Conservation (phyloP, 2,797 vertebrate species). For the Sebastes itinus region DNA sequence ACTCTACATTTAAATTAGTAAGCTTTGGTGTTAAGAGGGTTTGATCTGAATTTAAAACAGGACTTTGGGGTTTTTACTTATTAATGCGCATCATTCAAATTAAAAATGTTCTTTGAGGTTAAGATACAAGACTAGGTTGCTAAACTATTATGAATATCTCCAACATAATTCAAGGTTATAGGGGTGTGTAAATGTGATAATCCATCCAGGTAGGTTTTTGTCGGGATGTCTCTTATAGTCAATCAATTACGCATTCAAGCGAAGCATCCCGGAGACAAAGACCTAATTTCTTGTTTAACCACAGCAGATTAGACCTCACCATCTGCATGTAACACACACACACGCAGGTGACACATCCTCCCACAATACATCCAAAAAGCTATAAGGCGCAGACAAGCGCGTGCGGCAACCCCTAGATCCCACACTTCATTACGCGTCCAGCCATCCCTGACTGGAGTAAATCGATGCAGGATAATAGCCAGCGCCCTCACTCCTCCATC, state of each 20-base stretch:
- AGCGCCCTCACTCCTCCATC: constrained; percentile 56
- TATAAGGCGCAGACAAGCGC: constrained; percentile 66
- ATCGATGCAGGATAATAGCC: constrained; percentile 81
- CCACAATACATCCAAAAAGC: constrained; percentile 63
- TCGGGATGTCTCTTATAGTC: background rate
- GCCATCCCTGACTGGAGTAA: constrained; percentile 79
- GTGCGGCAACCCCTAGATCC: constrained; percentile 74
- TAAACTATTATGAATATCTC: background rate
- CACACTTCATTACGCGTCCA: constrained; percentile 79
- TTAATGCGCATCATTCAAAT: constrained; percentile 17
- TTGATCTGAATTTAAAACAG: constrained; percentile 28
- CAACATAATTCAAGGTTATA: background rate
- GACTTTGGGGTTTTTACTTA: constrained; percentile 10
- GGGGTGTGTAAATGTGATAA: background rate
- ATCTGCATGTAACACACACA: constrained; percentile 40
- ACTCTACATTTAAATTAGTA: constrained; percentile 2
- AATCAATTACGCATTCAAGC: constrained; percentile 20
- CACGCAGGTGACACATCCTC: constrained; percentile 53
- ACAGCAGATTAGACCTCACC: constrained; percentile 26
- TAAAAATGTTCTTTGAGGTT: constrained; percentile 13
- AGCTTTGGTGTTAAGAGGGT: background rate
- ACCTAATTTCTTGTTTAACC: constrained; percentile 43
- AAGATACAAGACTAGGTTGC: background rate
- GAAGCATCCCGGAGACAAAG: constrained; percentile 4
- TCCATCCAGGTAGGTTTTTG: background rate